A percentile compares a stretch with the other conserved stretches of the same genome.
phyloP scores from a whole-genome alignment of 2,113 vertebrate genomes.

The Mustela nigripes region DNA sequence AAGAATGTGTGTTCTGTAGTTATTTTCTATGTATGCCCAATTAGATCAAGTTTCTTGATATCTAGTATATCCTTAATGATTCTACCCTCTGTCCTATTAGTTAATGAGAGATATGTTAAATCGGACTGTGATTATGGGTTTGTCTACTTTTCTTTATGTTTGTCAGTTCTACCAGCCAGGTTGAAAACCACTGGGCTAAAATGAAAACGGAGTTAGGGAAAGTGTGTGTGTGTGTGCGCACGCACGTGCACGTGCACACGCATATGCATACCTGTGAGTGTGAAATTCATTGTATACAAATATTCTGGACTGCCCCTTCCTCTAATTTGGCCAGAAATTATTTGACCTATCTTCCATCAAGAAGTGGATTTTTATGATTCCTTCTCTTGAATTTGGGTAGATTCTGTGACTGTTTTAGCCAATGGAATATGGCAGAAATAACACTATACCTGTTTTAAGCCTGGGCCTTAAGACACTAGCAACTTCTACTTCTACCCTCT shows the following conservation, averaged over 20 bases:
- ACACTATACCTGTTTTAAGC: not conserved
- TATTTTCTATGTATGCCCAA: not conserved
- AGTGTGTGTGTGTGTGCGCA: not conserved
- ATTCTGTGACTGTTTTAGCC: not conserved
- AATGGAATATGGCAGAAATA: not conserved
- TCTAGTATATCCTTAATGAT: not conserved
- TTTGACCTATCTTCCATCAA: not conserved
- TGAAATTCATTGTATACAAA: not conserved
- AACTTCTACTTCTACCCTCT: not conserved
- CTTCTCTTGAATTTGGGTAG: not conserved
- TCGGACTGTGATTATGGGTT: not conserved
- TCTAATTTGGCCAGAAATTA: not conserved
- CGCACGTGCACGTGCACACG: too few relatives aligned
- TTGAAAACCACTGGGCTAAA: not conserved
- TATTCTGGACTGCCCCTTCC: not conserved
- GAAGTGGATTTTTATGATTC: not conserved
- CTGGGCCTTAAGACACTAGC: not conserved
- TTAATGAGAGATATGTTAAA: constrained; percentile 7
- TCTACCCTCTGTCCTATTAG: not conserved
- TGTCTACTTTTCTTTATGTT: not conserved
- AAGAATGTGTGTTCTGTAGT: not conserved
- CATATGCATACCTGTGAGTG: not conserved
- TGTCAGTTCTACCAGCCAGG: not conserved
- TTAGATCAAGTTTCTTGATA: constrained; percentile 5
- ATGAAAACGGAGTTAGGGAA: not conserved